Percentiles rank a stretch among this genome's conserved stretches.
phyloP scores from a whole-genome alignment of 2,797 vertebrate species.

The Rachycentron canadum region DNA sequence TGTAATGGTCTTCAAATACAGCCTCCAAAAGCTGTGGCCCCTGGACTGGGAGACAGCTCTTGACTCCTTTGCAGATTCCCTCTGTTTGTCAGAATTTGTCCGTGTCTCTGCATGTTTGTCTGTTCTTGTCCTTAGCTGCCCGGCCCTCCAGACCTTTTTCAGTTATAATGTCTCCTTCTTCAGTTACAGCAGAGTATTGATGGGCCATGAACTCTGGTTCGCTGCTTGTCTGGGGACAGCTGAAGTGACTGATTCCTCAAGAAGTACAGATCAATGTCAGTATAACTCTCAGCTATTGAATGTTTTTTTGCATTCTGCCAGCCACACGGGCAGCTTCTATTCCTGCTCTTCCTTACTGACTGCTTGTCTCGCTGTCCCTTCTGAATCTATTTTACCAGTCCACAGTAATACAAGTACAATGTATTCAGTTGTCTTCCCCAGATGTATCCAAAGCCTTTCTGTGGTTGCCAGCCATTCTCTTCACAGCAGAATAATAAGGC shows the following conservation, averaged over 20 bases:
- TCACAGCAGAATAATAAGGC: neutral
- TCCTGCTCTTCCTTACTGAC: neutral
- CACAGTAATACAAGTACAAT: neutral
- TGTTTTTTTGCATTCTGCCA: constrained; percentile 3
- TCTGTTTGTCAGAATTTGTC: constrained; percentile 8
- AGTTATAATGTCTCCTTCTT: neutral
- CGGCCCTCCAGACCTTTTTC: constrained; percentile 15
- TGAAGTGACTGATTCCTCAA: constrained; percentile 8
- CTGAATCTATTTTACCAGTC: neutral
- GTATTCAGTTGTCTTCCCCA: neutral
- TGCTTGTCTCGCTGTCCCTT: neutral
- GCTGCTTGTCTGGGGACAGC: neutral
- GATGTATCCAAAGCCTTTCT: neutral
- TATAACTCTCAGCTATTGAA: constrained; percentile 7
- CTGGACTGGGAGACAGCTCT: no score
- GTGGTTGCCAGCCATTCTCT: neutral
- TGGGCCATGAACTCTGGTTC: neutral
- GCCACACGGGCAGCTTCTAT: neutral
- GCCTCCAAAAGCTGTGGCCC: no score
- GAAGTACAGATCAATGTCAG: constrained; percentile 12
- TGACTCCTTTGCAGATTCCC: neutral
- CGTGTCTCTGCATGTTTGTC: constrained; percentile 2
- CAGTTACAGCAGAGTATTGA: constrained; percentile 20
- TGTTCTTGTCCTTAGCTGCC: constrained; percentile 4
- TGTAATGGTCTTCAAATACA: no score